Evolutionary conservation across 2,113 vertebrate genomes (phyloP).

Genomic region (Chionis minor): DNA sequence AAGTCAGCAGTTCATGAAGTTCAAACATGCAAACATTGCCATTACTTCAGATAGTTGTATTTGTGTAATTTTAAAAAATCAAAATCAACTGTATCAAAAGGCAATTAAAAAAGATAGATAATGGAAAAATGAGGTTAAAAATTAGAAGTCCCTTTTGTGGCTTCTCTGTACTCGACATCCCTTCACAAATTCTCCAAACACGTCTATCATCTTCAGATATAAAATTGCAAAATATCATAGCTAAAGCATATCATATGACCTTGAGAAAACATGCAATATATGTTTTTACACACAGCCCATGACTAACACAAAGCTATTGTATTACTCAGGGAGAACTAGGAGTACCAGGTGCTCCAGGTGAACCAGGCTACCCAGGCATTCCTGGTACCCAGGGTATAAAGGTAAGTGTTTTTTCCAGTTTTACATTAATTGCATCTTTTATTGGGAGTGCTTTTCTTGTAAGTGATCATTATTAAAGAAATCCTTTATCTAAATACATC

Average conservation of each 20-base stretch:
- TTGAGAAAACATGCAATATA: neutral
- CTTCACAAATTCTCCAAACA: neutral
- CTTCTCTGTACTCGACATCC: neutral
- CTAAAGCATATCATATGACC: neutral
- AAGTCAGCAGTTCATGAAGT: neutral
- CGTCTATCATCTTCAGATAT: neutral
- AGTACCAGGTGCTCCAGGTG: constrained; percentile 77
- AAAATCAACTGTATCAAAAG: neutral
- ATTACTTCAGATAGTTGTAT: neutral
- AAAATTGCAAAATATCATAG: neutral
- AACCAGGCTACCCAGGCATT: constrained; percentile 88
- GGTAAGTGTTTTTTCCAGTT: constrained; percentile 68
- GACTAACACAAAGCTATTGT: constrained; percentile 36
- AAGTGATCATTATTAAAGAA: neutral
- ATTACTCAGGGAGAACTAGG: constrained; percentile 84
- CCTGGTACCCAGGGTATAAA: constrained; percentile 85
- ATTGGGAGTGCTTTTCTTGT: neutral
- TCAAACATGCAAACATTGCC: neutral
- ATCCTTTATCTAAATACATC: neutral
- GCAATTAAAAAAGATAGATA: neutral
- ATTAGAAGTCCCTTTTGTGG: neutral
- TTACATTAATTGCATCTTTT: neutral
- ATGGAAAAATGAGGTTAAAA: neutral
- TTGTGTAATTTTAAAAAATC: neutral
- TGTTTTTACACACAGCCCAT: neutral